These are phyloP conservation scores for Synanthedon formicaeformis DNA, from an alignment of 2,888 invertebrate species.

Conservation along the genomic window DNA sequence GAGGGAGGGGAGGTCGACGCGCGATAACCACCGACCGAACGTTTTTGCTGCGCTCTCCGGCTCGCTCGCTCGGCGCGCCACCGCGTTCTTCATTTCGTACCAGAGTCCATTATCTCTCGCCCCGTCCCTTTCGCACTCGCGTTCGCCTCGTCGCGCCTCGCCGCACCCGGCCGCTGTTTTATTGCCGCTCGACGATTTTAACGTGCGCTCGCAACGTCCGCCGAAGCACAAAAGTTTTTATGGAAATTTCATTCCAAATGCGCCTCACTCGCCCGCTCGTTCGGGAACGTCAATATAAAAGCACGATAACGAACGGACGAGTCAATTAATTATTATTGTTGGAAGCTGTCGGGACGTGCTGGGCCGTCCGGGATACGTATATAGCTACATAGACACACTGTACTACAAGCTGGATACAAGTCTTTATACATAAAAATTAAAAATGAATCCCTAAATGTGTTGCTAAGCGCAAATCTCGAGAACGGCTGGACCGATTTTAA, in stretches of 20 bases:
- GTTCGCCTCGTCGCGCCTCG: conserved; percentile 59
- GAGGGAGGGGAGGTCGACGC: conserved; percentile 23
- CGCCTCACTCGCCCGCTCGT: conserved; percentile 56
- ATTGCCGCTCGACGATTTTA: conserved; percentile 71
- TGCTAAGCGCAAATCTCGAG: too few species aligned
- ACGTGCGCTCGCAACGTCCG: conserved; percentile 71
- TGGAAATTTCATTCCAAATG: conserved; percentile 71
- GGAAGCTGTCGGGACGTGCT: conserved; percentile 61
- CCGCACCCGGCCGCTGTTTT: conserved; percentile 69
- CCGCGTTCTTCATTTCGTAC: conserved; percentile 66
- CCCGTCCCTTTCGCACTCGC: conserved; percentile 53
- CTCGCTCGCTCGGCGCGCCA: conserved; percentile 52
- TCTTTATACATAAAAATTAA: too few species aligned
- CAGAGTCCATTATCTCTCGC: conserved; percentile 63
- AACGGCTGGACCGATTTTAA: too few species aligned
- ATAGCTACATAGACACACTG: too few species aligned
- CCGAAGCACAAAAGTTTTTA: conserved; percentile 71
- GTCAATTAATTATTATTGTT: conserved; percentile 72
- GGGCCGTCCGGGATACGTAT: conserved; percentile 16
- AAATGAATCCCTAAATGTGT: too few species aligned
- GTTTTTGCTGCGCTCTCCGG: conserved; percentile 67
- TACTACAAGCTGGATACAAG: too few species aligned
- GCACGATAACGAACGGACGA: conserved; percentile 71
- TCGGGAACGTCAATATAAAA: conserved; percentile 69
- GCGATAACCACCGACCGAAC: conserved; percentile 62